These are phyloP conservation scores for Danio aesculapii DNA, from an alignment of 2,797 vertebrate genomes.

Conservation along the genomic window DNA sequence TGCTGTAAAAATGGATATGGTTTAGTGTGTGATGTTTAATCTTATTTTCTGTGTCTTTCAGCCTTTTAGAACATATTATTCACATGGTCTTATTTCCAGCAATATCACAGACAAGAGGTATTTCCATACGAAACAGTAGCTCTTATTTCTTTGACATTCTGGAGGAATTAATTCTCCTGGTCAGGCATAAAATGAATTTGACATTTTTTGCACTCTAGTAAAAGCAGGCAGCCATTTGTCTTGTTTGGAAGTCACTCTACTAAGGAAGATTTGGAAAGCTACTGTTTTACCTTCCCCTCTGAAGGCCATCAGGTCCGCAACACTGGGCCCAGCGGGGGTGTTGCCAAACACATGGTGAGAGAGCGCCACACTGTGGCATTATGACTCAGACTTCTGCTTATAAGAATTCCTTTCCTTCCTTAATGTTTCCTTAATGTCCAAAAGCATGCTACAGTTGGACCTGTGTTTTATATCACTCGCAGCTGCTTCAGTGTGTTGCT, in stretches of 20 bases:
- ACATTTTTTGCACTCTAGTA: slow-evolving; percentile 72
- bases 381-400: background rate
- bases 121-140: background rate
- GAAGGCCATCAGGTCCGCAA: slow-evolving; percentile 93
- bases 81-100: slow-evolving; percentile 94
- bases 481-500: slow-evolving; percentile 94
- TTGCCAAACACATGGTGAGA: slow-evolving; percentile 93
- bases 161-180: background rate
- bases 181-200: background rate
- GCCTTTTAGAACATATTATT: slow-evolving; percentile 95
- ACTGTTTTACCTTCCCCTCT: slow-evolving; percentile 94
- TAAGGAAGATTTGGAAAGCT: slow-evolving; percentile 86
- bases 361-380: background rate
- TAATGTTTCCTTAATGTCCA: background rate
- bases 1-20: background rate
- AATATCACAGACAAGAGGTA: slow-evolving; percentile 96
- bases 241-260: slow-evolving; percentile 93
- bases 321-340: slow-evolving; percentile 84
- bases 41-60: slow-evolving; percentile 63
- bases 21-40: background rate
- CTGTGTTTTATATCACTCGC: slow-evolving; percentile 36
- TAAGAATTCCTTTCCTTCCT: background rate
- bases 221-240: slow-evolving; percentile 89
- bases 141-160: slow-evolving; percentile 1
- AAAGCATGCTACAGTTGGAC: background rate